Evolutionary conservation across 2,113 vertebrate genomes (phyloP), one percentile per base, ranked within the genome.

Genomic region (Phalacrocorax carbo): DNA sequence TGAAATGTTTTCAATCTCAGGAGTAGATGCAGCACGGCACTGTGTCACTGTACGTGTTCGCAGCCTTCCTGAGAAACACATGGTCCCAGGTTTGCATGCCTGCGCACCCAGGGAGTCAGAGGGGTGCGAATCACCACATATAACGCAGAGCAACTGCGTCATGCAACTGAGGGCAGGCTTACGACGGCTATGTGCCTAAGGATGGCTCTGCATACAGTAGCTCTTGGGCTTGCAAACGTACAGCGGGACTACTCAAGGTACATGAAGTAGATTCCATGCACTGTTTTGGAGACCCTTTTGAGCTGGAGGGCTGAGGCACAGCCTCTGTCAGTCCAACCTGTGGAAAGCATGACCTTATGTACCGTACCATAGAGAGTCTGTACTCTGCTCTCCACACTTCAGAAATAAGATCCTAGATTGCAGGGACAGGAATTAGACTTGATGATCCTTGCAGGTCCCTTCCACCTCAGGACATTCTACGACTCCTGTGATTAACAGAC

Each of bases 51-150:
- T 42, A 44, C 42, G 15, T 11, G 60, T 36, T 73, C 13, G 1
- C 23, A 66, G n/a, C 61, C 73, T 42, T 68, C 42, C 7, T 6
- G n/a, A 87, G 65, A 82, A 82, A 34, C 32, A 12, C 0, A 0
- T 3, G 11, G 82, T 44, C 22, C 32, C 30, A 44, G 54, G 2
- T 40, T 54, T 44, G 73, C 40, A 51, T 0, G 1, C 9, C 70
- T 55, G 44, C 9, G 1, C 7, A 8, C 30, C 38, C 48, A 60
- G 25, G 34, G 36, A 70, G 13, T 21, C 22, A 10, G 54, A 16
- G 21, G 23, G 23, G 8, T 5, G 36, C 25, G 40, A 42, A 60
- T 36, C 1, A 4, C 49, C 19, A 4, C 7, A 3, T 0, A 5
- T 38, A 40, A 18, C 2, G 3, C 42, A 27, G 51, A 70, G 46